These are phyloP conservation scores for Ia io DNA, from an alignment of 2,113 vertebrate genomes.

Conservation along the genomic window DNA sequence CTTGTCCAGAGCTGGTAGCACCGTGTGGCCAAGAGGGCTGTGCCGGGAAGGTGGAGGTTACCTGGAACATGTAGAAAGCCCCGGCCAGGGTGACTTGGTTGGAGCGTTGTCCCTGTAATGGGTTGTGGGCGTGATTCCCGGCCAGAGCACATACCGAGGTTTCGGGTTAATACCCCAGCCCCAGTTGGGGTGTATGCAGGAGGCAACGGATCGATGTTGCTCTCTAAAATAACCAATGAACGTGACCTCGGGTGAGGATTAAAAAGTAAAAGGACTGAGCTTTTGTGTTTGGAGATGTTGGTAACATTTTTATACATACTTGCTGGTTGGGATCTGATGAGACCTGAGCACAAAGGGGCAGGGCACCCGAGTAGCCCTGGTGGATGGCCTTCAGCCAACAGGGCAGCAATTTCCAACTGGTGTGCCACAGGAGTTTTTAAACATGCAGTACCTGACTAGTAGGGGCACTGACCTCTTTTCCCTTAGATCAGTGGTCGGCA, in stretches of 20 bases:
- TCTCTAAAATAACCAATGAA: not conserved
- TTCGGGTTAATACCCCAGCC: not conserved
- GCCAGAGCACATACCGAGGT: not conserved
- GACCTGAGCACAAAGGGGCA: rapidly evolving
- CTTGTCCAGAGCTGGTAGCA: not conserved
- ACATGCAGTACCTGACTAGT: not conserved
- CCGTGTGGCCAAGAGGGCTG: not conserved
- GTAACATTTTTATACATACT: not conserved
- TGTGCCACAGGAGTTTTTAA: not conserved
- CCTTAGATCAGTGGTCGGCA: too few relatives aligned
- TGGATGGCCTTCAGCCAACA: not conserved
- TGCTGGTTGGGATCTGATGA: not conserved
- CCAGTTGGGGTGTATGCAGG: not conserved
- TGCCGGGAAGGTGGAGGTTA: not conserved
- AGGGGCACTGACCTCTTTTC: not conserved
- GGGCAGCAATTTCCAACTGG: not conserved
- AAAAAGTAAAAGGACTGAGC: not conserved
- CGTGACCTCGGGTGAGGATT: not conserved
- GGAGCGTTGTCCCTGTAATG: not conserved
- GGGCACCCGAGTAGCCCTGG: rapidly evolving
- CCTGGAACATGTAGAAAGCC: too few relatives aligned
- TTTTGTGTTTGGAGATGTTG: not conserved
- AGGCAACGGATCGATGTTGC: not conserved
- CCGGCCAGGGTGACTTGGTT: too few relatives aligned
- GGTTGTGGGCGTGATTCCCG: not conserved